Evolutionary conservation across 2,888 invertebrate species (phyloP), one percentile per base, ranked within the genome.

Genomic region (Hirtodrosophila histrioides): DNA sequence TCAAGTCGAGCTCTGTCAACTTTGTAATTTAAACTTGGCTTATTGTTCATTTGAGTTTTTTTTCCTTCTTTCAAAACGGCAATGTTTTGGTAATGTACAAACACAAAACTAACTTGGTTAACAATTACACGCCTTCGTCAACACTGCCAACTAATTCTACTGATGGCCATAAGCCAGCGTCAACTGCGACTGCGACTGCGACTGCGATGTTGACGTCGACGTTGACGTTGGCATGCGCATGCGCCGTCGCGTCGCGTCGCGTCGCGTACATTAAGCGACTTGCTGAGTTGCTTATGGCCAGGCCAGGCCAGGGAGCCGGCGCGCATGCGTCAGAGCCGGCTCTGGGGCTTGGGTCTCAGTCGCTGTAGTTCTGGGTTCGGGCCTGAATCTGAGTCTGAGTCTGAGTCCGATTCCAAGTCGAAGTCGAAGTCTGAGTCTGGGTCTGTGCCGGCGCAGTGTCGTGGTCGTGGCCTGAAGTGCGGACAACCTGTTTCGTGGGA

Each of bases 401-500:
- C 48, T 44, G 35, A 35, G 29, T 43, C 29, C 31, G 55, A 51
- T 57, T 57, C 44, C 40, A 33, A 35, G 44, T 51, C 48, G 51
- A 33, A 35, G 44, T 51, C 48, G 51, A 50, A 48, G 44, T 60
- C 69, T 37, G 23, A 69, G 48, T 64, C 65, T 48, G 33, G 39
- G 53, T 51, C 43, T 46, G 43, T 44, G 64, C 51, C 57, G 66
- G 66, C 68, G 77, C 68, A 61, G 75, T 74, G 75, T 69, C 73
- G 66, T 62, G 76, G 85, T 85, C 85, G 82, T 86, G 87, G 88
- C 84, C 86, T 86, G 88, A 85, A 85, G 85, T 85, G 85, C 85
- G 87, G 88, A 84, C 90, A 90, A 90, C 90, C 91, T 90, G 90
- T 90, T 90, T 90, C 90, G 91, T 90, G 90, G 91, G 90, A 90